Base-by-base conservation (phyloP, 1,140 invertebrate species). In the Drosophila tani region DNA sequence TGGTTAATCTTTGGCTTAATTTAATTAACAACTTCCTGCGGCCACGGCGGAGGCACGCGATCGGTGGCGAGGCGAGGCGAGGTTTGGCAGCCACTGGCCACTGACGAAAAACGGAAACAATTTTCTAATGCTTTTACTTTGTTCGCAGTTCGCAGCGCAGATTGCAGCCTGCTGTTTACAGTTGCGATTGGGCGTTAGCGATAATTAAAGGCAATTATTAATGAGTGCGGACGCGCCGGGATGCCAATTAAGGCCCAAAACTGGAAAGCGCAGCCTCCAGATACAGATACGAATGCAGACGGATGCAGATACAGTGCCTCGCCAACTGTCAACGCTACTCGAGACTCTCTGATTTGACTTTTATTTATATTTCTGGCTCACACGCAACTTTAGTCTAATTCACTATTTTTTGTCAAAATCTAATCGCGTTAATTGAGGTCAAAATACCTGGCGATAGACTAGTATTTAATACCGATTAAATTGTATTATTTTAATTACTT, bases 181-280 rank as follows among this genome's bases (percentile, higher is more conserved):
- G 49, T 43, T 27, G 80, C 81, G 88, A 91, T 91, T 84, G 87
- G 87, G 81, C 87, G 87, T 88, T 75, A 74, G 83, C 66, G 87
- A 91, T 91, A 91, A 91, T 88, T 88, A 88, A 88, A 88, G 71
- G 79, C 88, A 91, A 84, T 91, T 91, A 91, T 91, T 69, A 78
- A 35, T 66, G 56, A 87, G 74, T 82, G 70, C 78, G 81, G 49
- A 70, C 79, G 55, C 68, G 55, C 68, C 73, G 67, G 67, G 14
- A 17, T 47, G 77, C 85, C 81, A 88, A 88, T 87, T 87, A 88
- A 84, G 81, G 81, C 60, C 51, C 62, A 81, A 82, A 87, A 84
- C 81, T 81, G 77, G 84, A 81, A 86, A 79, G 35, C 43, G 17
- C 43, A 51, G 29, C 41, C 21, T 49, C 14, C 17, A 35, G 51